These are phyloP conservation scores for Falcaria lacertinaria DNA, from an alignment of 2,888 invertebrate species.

Conservation along the genomic window DNA sequence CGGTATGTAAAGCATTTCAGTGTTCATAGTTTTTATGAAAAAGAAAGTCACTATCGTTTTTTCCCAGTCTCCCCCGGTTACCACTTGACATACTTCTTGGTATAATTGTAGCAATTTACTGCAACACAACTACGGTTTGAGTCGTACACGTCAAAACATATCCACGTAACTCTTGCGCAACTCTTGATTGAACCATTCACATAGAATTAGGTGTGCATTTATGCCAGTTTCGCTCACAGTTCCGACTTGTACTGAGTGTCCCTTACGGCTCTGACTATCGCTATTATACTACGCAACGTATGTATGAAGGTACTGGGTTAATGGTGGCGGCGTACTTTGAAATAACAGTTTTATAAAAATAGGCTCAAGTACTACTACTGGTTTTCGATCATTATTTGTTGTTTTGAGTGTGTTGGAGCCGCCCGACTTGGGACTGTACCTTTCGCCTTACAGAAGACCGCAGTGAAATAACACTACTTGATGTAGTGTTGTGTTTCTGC, in stretches of 20 bases:
- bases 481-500: too few species aligned
- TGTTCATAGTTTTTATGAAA: too few species aligned
- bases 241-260: conserved; percentile 31
- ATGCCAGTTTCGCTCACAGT: conserved; percentile 51
- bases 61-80: conserved; percentile 37
- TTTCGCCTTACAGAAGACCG: too few species aligned
- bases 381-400: not conserved
- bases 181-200: conserved; percentile 67
- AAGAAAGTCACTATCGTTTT: not conserved
- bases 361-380: not conserved
- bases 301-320: not conserved
- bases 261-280: conserved; percentile 35
- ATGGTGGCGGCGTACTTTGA: not conserved
- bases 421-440: too few species aligned
- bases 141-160: conserved; percentile 70
- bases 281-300: not conserved
- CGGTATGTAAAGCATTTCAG: too few species aligned
- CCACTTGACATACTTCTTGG: conserved; percentile 67
- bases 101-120: conserved; percentile 74
- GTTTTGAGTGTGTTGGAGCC: too few species aligned
- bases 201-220: conserved; percentile 54
- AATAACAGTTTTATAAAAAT: not conserved
- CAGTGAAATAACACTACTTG: too few species aligned
- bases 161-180: conserved; percentile 62
- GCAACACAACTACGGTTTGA: conserved; percentile 35